phyloP scores from a whole-genome alignment of 2,113 vertebrate species.

The Machaerirhynchus nigripectus region DNA sequence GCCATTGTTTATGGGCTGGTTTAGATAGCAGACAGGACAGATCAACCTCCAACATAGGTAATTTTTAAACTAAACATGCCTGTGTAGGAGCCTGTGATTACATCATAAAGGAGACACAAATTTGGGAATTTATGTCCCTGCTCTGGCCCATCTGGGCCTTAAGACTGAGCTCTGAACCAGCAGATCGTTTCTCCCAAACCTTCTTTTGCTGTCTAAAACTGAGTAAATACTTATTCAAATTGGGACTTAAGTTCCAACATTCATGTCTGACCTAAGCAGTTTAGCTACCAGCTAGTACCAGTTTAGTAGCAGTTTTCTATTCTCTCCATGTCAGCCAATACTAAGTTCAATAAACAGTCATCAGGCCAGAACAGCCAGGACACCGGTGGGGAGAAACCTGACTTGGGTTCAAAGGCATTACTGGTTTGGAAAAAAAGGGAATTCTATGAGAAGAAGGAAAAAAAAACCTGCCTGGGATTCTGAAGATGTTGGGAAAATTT shows the following conservation, averaged over 20 bases:
- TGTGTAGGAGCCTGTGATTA: neutral
- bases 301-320: neutral
- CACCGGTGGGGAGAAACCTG: neutral
- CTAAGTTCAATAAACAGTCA: neutral
- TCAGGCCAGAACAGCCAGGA: neutral
- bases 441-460: neutral
- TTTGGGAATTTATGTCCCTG: neutral
- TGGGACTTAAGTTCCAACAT: neutral
- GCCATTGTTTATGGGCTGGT: conserved; percentile 12
- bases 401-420: neutral
- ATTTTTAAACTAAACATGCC: conserved; percentile 6
- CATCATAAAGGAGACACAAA: neutral
- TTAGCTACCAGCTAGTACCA: neutral
- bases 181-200: neutral
- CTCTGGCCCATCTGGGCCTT: neutral
- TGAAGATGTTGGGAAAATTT: neutral
- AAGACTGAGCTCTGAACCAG: neutral
- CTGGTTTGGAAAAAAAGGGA: neutral
- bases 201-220: neutral
- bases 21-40: conserved; percentile 37
- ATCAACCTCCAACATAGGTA: neutral
- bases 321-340: neutral
- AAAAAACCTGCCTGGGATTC: neutral
- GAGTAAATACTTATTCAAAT: neutral
- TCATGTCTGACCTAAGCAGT: neutral